phyloP scores from a whole-genome alignment of 2,888 invertebrate species.

The Deilephila porcellus region DNA sequence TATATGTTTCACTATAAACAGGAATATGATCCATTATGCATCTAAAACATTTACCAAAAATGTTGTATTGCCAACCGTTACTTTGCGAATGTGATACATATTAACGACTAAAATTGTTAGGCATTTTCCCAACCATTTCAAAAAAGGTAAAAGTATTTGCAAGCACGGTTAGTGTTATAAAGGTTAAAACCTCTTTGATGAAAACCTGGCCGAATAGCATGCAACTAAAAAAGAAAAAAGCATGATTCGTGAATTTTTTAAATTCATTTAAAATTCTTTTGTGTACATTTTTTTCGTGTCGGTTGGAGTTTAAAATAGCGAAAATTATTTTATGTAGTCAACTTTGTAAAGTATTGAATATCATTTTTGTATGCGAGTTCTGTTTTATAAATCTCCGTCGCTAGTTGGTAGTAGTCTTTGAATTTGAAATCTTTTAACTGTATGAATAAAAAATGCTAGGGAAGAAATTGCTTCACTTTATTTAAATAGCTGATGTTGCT shows the following conservation, averaged over 20 bases:
- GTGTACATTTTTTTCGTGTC: neutral
- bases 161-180: conserved; percentile 3
- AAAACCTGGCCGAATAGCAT: neutral
- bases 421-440: neutral
- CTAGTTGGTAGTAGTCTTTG: neutral
- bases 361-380: neutral
- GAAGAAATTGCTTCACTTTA: neutral
- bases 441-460: neutral
- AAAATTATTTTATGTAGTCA: neutral
- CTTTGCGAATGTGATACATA: neutral
- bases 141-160: neutral
- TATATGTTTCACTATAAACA: too few relatives aligned
- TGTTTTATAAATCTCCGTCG: neutral
- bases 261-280: conserved; percentile 3
- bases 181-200: conserved; percentile 5
- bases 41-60: too few relatives aligned
- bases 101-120: neutral
- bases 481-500: neutral
- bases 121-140: neutral
- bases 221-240: conserved; percentile 1
- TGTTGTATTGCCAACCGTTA: too few relatives aligned
- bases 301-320: neutral
- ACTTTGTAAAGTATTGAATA: neutral
- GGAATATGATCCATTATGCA: too few relatives aligned
- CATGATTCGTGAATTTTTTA: neutral